These are phyloP conservation scores for Bufotes viridis DNA, from an alignment of 2,797 vertebrate species.

Conservation along the genomic window DNA sequence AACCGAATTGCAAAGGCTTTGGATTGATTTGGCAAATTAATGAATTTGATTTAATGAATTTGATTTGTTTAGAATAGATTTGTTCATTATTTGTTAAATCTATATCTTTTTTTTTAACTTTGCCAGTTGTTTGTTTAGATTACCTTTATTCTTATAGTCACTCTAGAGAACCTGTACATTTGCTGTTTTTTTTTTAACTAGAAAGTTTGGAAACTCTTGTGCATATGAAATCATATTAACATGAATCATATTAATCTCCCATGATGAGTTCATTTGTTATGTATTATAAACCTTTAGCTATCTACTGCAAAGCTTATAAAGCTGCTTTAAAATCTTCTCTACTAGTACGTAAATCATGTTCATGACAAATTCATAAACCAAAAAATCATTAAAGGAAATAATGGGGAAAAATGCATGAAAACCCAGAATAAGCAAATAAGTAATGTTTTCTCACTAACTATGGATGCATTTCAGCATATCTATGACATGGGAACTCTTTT, in stretches of 20 bases:
- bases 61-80: too few relatives aligned
- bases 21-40: too few relatives aligned
- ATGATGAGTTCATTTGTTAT: background rate
- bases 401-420: background rate
- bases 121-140: too few relatives aligned
- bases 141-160: background rate
- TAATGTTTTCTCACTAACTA: constrained; percentile 2
- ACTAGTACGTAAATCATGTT: constrained; percentile 14
- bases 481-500: background rate
- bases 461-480: background rate
- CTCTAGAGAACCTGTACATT: background rate
- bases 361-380: background rate
- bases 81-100: too few relatives aligned
- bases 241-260: too few relatives aligned
- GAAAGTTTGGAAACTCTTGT: background rate
- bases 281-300: background rate
- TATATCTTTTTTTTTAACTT: too few relatives aligned
- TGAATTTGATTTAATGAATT: too few relatives aligned
- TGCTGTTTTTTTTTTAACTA: background rate
- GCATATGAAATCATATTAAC: background rate
- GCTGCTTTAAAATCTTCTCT: background rate
- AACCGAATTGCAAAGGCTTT: too few relatives aligned
- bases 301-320: background rate
- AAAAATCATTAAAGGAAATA: constrained; percentile 38
- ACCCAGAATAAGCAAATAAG: too few relatives aligned